Base-by-base conservation (phyloP, 2,888 invertebrate species). In the Cantharis rustica region DNA sequence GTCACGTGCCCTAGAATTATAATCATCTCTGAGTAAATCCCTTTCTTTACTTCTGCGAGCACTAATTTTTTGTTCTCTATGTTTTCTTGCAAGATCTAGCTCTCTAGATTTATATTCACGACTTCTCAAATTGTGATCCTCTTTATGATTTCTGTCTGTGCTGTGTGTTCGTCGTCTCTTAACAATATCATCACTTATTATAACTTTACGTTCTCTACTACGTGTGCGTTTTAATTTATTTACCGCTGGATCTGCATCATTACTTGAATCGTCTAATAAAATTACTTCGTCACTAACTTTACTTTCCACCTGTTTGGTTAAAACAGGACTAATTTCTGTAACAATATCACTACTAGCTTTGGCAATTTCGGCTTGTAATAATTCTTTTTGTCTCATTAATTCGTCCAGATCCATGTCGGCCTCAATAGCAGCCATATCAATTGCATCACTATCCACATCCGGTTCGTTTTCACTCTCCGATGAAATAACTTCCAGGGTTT, bases 371-470 rank as follows among this genome's bases (percentile, higher is more conserved):
- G 95, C 95, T 88, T 96, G 96, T 66, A 96, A 89, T 64, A 93
- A 83, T 84, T 95, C 96, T 88, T 96, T 96, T 86, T 96, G 96
- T 84, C 93, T 93, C 96, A 96, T 96, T 75, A 96, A 89, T 81
- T 96, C 96, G 84, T 96, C 96, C 26, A 96, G 88, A 86, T 96
- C 96, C 82, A 96, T 92, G 83, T 96, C 96, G 80, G 96, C 96
- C 86, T 96, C 96, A 75, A 95, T 93, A 75, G 94, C 91, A 10
- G 91, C 91, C 75, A 95, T 91, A 80, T 92, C 90, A 27, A 91
- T 90, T 81, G 94, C 94, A 27, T 94, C 93, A 85, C 93, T 93
- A 15, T 91, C 92, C 71, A 90, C 91, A 64, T 88, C 88, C 83
- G 91, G 92, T 70, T 88, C 88, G 26, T 92, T 92, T 79, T 91